phyloP scores from a whole-genome alignment of 2,113 vertebrate genomes.

The Rhombomys opimus region DNA sequence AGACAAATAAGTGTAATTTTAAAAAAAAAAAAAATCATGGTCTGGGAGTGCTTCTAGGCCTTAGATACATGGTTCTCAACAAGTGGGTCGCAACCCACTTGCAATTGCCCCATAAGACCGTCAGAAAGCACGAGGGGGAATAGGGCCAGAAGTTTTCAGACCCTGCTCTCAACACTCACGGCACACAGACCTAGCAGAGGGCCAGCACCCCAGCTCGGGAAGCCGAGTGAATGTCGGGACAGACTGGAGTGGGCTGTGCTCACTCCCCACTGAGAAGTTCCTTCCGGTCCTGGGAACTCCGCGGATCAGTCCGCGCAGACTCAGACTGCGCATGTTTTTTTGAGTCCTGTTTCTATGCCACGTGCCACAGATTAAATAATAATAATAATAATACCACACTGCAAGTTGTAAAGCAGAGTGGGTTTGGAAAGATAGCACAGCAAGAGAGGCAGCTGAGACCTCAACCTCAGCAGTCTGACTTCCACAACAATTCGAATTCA shows the following conservation, averaged over 20 bases:
- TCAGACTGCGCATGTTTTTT: background rate
- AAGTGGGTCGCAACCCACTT: background rate
- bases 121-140: background rate
- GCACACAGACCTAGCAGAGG: background rate
- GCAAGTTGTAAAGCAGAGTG: background rate
- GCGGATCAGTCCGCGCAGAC: background rate
- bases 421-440: background rate
- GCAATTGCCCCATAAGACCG: too few species aligned
- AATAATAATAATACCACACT: background rate
- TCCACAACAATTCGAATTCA: background rate
- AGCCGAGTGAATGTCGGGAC: background rate
- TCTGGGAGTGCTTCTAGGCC: background rate
- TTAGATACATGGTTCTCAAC: background rate
- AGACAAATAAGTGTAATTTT: background rate
- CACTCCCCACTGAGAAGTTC: background rate
- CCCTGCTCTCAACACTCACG: background rate
- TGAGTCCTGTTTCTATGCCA: background rate
- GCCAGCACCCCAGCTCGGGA: background rate
- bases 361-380: background rate
- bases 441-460: background rate
- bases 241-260: background rate
- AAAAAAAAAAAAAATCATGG: background rate
- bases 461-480: background rate
- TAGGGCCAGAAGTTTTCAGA: slow-evolving; percentile 15
- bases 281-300: background rate